phyloP scores from a whole-genome alignment of 2,797 vertebrate genomes.

The Chanos chanos region DNA sequence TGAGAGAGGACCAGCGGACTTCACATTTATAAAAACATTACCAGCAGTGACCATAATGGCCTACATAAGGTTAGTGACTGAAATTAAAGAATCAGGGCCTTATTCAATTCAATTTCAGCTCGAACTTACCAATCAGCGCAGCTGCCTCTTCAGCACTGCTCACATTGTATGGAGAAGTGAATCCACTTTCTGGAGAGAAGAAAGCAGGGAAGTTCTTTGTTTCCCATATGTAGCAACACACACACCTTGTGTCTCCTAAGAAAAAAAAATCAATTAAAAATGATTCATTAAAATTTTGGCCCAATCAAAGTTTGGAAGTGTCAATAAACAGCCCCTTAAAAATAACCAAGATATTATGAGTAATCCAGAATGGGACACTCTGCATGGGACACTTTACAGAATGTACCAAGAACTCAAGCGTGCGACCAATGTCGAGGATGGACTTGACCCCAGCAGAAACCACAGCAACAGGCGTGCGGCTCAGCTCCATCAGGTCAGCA shows the following conservation, averaged over 20 bases:
- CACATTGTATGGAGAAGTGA: constrained; percentile 74
- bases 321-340: background rate
- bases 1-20: too few relatives aligned
- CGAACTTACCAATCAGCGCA: constrained; percentile 75
- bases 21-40: too few relatives aligned
- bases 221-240: constrained; percentile 83
- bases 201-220: constrained; percentile 84
- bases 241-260: constrained; percentile 87
- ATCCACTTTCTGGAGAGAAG: constrained; percentile 80
- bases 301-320: background rate
- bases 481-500: constrained; percentile 86
- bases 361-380: background rate
- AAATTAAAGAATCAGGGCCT: too few relatives aligned
- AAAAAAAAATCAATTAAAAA: constrained; percentile 7
- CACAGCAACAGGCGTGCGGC: constrained; percentile 84
- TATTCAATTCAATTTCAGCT: background rate
- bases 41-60: too few relatives aligned
- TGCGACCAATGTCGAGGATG: constrained; percentile 87
- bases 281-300: background rate
- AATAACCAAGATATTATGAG: background rate
- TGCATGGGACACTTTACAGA: background rate
- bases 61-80: too few relatives aligned
- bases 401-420: constrained; percentile 86
- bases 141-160: constrained; percentile 77
- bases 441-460: constrained; percentile 88